Evolutionary conservation across 2,797 vertebrate genomes (phyloP).

Genomic region (Otolemur crassicaudatus): DNA sequence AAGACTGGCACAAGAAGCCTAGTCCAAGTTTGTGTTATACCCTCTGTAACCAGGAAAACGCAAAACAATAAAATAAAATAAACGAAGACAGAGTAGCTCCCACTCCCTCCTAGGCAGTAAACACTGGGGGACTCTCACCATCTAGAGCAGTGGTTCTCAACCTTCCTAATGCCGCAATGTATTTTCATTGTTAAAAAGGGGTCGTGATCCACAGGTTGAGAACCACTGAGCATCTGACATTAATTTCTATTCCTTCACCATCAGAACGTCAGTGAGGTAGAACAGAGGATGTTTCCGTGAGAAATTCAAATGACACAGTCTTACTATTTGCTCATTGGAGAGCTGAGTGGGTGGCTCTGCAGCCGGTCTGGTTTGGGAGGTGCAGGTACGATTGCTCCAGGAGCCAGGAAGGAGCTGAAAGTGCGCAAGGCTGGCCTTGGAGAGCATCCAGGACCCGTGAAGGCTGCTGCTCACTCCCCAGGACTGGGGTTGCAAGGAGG

Average conservation of each 20-base stretch:
- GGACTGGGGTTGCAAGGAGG: neutral
- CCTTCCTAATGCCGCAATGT: no score
- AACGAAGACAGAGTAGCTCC: neutral
- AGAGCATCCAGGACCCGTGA: fast-evolving
- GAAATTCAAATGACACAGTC: constrained; percentile 6
- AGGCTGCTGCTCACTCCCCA: fast-evolving
- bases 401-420: neutral
- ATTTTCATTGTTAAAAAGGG: no score
- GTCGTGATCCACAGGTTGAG: no score
- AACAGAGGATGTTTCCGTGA: neutral
- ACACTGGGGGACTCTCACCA: neutral
- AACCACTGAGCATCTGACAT: neutral
- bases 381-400: neutral
- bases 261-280: neutral
- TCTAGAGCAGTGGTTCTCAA: no score
- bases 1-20: neutral
- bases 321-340: neutral
- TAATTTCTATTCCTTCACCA: constrained; percentile 9
- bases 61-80: neutral
- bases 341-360: neutral
- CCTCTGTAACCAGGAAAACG: neutral
- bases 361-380: neutral
- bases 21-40: neutral
- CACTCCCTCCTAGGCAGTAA: neutral
- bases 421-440: no score